These are phyloP conservation scores for Acropternis orthonyx DNA, from an alignment of 2,797 vertebrate genomes.

Conservation along the genomic window DNA sequence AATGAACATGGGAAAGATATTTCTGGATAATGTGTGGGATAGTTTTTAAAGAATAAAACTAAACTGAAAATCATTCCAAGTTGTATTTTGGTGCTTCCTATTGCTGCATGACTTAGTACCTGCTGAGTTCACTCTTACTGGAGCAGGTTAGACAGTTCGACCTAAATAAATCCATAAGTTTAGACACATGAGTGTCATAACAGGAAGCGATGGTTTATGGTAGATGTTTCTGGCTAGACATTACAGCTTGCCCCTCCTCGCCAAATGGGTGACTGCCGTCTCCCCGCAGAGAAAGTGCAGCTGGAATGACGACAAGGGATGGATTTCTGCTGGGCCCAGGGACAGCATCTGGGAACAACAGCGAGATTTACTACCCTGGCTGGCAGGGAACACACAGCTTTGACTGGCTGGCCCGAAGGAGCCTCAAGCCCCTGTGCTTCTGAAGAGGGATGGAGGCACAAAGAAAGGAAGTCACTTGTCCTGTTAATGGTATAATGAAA, in stretches of 20 bases:
- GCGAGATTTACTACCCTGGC: neutral
- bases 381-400: neutral
- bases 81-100: neutral
- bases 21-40: rapidly evolving
- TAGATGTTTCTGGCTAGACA: slow-evolving; percentile 49
- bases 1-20: neutral
- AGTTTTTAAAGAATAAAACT: neutral
- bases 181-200: slow-evolving; percentile 46
- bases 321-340: neutral
- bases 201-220: slow-evolving; percentile 49
- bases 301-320: neutral
- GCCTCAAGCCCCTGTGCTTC: neutral
- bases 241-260: neutral
- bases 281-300: slow-evolving; percentile 20
- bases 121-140: slow-evolving; percentile 11
- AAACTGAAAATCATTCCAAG: neutral
- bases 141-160: slow-evolving; percentile 5
- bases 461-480: neutral
- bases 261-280: neutral
- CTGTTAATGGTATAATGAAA: slow-evolving; percentile 41
- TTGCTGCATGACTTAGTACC: neutral
- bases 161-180: slow-evolving; percentile 52
- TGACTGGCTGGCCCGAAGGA: neutral
- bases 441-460: neutral
- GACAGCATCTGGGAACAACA: neutral